These are phyloP conservation scores for Geophilus truncorum DNA, from an alignment of 2,888 invertebrate genomes.

Conservation along the genomic window DNA sequence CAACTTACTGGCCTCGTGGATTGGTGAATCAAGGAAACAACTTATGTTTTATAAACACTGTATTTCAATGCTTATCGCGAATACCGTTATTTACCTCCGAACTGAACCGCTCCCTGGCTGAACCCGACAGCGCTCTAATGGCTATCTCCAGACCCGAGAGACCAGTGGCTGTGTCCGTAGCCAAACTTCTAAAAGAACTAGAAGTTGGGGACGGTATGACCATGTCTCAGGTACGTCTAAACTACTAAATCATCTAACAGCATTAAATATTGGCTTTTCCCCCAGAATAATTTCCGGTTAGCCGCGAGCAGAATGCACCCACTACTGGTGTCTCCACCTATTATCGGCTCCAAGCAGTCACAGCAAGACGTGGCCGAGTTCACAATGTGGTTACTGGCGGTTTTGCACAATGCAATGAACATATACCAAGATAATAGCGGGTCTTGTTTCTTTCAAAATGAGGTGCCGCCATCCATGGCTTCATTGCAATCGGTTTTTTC, in stretches of 20 bases:
- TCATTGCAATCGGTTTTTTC: background rate
- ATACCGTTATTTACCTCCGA: slow-evolving; percentile 17
- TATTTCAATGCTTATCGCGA: slow-evolving; percentile 28
- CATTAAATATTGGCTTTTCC: too few species aligned
- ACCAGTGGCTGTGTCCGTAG: background rate
- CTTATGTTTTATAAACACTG: slow-evolving; percentile 28
- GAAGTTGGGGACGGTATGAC: background rate
- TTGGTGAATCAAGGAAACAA: slow-evolving; percentile 5
- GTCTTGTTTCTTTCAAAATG: background rate
- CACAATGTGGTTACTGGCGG: slow-evolving; percentile 24
- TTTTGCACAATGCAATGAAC: slow-evolving; percentile 23
- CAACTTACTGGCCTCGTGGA: slow-evolving; percentile 2
- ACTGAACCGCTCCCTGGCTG: background rate
- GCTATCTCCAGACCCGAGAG: background rate
- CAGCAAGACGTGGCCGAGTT: slow-evolving; percentile 31
- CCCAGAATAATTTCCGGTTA: slow-evolving; percentile 21
- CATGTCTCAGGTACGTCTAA: background rate
- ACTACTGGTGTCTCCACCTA: background rate
- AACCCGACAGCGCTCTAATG: background rate
- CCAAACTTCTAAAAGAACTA: background rate
- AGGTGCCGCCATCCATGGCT: background rate
- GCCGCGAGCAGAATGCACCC: background rate
- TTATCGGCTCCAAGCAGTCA: background rate
- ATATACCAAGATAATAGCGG: background rate
- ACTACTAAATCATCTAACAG: background rate